Base-by-base conservation (phyloP, 1,140 invertebrate genomes). In the Condylostylus longicornis region DNA sequence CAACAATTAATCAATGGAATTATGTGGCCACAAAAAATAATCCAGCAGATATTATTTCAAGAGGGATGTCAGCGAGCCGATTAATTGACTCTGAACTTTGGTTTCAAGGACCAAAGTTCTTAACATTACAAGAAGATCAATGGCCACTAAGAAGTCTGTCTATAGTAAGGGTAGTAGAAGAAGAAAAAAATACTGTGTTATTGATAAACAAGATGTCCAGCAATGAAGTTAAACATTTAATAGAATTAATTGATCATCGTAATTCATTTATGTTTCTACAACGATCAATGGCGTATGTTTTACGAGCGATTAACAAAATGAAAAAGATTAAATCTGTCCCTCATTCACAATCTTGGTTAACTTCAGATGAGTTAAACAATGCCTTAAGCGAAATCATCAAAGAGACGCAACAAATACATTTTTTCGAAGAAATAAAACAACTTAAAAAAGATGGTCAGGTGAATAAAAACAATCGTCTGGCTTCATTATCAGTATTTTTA, bases 401-500 rank as follows among this genome's bases (percentile, higher is more conserved):
- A 17, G 29, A 9, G 7, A 31, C 13, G 29, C 29, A 31, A 31
- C 5, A 13, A 13, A 8, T 8, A 7, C 10, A 31, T 13, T 31
- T 31, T 17, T 7, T 7, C 6, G 29, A 31, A 7, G 29, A 31
- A 31, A 13, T 31, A 17, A 10, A 31, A 31, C 29, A 10, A 17
- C 7, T 10, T 8, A 31, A 17, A 31, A n/a, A n/a, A n/a, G n/a
- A n/a, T n/a, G 29, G 13, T 7, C 10, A 7, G 7, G 15, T 17
- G n/a, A n/a, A n/a, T 7, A 31, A 31, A 31, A 13, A 10, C 15
- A 31, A 13, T 17, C 7, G 6, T 17, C 15, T 10, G 9, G 13
- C 10, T 17, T 13, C 6, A 6, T 33, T 64, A 12, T 50, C 46
- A 15, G 61, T 57, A 12, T 60, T 59, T 38, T 18, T 68, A n/a